Percentiles rank a stretch among this genome's conserved stretches.
Conservation (phyloP, 2,888 invertebrate genomes). For the Drosophila neonasuta region DNA sequence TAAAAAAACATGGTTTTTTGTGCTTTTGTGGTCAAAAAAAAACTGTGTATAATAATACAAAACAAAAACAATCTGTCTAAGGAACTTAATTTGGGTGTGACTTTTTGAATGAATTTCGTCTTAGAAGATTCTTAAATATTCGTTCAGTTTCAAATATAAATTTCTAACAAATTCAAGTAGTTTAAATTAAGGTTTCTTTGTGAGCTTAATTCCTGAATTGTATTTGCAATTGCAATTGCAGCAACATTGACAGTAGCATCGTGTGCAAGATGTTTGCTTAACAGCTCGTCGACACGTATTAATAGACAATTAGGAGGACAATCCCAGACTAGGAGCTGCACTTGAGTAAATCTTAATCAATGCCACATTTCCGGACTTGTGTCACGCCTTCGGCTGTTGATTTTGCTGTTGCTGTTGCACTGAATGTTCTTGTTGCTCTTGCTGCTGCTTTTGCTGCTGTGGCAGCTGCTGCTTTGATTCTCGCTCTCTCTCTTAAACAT, state of each 20-base stretch:
- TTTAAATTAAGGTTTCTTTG: neutral
- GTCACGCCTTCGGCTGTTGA: slow-evolving; percentile 29
- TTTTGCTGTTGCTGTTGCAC: slow-evolving; percentile 2
- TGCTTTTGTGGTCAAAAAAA: too few species aligned
- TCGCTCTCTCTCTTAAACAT: slow-evolving; percentile 21
- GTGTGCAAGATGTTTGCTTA: slow-evolving; percentile 1
- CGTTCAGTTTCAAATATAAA: too few species aligned
- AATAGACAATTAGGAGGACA: slow-evolving; percentile 27
- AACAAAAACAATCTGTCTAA: too few species aligned
- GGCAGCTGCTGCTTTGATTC: slow-evolving; percentile 17
- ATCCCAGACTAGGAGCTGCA: slow-evolving; percentile 19
- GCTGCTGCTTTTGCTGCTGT: neutral
- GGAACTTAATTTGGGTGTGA: too few species aligned
- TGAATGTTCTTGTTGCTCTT: slow-evolving; percentile 6
- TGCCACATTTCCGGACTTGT: slow-evolving; percentile 48
- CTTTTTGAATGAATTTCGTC: too few species aligned
- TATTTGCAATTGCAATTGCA: neutral
- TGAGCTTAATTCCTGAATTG: neutral
- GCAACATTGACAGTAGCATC: neutral
- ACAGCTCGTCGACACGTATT: slow-evolving; percentile 27
- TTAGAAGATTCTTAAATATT: too few species aligned
- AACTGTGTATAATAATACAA: too few species aligned
- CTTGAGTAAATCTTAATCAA: slow-evolving; percentile 44
- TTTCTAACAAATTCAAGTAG: neutral
- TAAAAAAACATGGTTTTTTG: too few species aligned